Base-by-base conservation (phyloP, 1,140 invertebrate genomes). In the Thaumetopoea pityocampa region DNA sequence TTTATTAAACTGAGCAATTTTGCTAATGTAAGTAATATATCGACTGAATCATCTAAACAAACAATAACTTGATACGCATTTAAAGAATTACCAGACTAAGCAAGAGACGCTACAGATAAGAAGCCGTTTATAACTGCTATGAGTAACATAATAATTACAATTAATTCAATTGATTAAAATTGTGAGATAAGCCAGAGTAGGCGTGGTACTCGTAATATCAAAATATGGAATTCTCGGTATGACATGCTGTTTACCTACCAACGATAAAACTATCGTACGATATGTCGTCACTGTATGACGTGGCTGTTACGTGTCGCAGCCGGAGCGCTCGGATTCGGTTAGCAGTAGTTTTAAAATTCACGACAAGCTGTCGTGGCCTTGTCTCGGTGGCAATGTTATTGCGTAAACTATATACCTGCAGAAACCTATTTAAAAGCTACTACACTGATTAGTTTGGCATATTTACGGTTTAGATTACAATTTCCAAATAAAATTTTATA, bases 191-290 rank as follows among this genome's bases (percentile, higher is more conserved):
- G 42, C 11, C 17, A 20, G 1, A 20, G 44, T 5, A 44, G 47
- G 44, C 44, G 56, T 40, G 56, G 47, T 54, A 44, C n/a, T 54
- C 40, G 51, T 54, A 43, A 43, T 10, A 48, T 35, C 46, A 23
- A 24, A 29, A 32, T n/a, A 36, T 27, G 24, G 40, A 22, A 38
- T 51, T 44, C 46, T 44, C 17, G 7, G 40, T 28, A 44, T 33
- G 14, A 24, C 35, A 47, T 15, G 10, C 18, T 18, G 41, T 34
- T n/a, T 27, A 35, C 22, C 17, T 37, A 20, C 5, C 22, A 12
- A 2, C 18, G 38, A 49, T 49, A 51, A 44, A 63, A 69, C 71
- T 44, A 77, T 77, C 72, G 63, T 77, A 67, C 68, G 76, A 80
- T 71, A 20, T 64, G 30, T 36, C 70, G 70, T 73, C 72, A 80